Conservation (phyloP, 2,797 vertebrate genomes). For the Loriculus beryllinus region DNA sequence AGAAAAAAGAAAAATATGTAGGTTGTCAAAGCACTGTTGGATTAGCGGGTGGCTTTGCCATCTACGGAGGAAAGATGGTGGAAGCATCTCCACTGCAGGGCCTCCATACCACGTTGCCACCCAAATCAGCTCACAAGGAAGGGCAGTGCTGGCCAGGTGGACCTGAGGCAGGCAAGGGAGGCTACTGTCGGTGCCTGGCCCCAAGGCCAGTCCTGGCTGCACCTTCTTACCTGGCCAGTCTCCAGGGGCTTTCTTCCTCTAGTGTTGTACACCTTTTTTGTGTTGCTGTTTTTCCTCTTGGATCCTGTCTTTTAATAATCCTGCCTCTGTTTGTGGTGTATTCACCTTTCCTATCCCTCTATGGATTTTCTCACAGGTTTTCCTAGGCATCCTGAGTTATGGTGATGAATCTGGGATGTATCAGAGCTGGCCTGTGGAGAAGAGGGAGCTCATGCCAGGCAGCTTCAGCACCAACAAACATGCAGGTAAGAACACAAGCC, state of each 20-base stretch:
- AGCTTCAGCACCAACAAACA: not conserved
- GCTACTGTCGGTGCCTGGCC: not conserved
- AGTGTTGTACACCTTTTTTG: not conserved
- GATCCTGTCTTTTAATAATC: not conserved
- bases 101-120: not conserved
- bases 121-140: not conserved
- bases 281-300: not conserved
- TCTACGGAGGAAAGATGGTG: not conserved
- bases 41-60: not conserved
- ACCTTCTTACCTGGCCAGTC: not conserved
- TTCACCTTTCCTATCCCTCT: not conserved
- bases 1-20: not conserved
- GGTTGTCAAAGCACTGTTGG: not conserved
- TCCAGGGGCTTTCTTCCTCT: not conserved
- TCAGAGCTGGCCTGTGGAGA: not conserved
- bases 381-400: fast-evolving
- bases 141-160: no score
- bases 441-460: not conserved
- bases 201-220: no score
- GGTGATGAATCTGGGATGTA: fast-evolving
- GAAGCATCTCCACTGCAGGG: not conserved
- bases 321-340: not conserved
- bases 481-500: not conserved
- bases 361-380: not conserved
- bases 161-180: not conserved